Evolutionary conservation across 2,888 invertebrate genomes (phyloP), one percentile per base, ranked within the genome.

Genomic region (Linyphia triangularis): DNA sequence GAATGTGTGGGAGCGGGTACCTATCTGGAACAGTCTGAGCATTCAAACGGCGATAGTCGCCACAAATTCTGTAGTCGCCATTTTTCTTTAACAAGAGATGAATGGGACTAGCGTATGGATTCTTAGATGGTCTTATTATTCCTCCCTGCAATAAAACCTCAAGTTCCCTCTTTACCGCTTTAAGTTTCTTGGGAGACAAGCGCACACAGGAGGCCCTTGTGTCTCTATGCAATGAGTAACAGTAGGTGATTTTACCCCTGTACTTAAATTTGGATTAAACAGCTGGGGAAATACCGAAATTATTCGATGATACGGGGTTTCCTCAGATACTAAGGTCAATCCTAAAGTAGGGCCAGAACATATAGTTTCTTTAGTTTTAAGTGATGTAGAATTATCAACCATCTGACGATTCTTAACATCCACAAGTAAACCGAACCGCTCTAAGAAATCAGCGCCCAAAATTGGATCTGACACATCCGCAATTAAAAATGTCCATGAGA

Each of bases 381-480:
- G 19, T 16, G 30, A 24, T 2, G 57, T 57, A 7, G n/a, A 26
- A 10, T 6, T 13, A 24, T 78, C 77, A 7, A 63, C 9, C 16
- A 78, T 7, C 24, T 24, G 30, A 0, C 63, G 63, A 33, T 63
- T 78, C 19, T 63, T 78, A 40, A 63, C 33, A 16, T 78, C 77
- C 4, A 78, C 63, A 22, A 78, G 16, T 59, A 78, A 59, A 10
- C 40, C 19, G 28, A 59, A 78, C 7, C 19, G 4, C 24, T 37
- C 40, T 3, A 78, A 26, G 24, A 90, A 90, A 70, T 90, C 90
- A 1, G 89, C 86, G 13, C 90, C 90, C n/a, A 90, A 61, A 19
- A 90, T 90, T 9, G 90, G 89, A 40, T 33, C 70, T 5, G 59
- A n/a, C 22, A 90, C 89, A 33, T 90, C 83, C 16, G 90, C 89